Evolutionary conservation across 2,113 vertebrate genomes (phyloP).

Genomic region (Mungos mungo): DNA sequence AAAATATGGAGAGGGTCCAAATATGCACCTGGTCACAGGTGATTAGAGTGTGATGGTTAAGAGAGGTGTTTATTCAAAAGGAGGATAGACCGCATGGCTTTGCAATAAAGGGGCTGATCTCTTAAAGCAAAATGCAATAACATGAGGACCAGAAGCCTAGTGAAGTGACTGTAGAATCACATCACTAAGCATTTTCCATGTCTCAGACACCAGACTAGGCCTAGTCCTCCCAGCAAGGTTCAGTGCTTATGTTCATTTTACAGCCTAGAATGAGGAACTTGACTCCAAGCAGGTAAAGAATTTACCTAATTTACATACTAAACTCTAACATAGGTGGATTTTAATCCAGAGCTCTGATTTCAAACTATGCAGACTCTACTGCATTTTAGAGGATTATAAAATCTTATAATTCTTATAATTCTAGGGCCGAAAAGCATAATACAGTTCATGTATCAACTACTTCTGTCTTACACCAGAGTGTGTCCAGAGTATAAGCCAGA

Average conservation of each 20-base stretch:
- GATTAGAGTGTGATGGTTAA: background rate
- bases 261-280: background rate
- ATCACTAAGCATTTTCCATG: background rate
- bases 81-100: background rate
- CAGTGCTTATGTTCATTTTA: background rate
- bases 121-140: background rate
- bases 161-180: background rate
- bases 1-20: conserved; percentile 12
- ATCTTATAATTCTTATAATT: background rate
- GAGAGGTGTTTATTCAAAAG: background rate
- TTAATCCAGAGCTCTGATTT: background rate
- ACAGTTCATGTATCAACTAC: background rate
- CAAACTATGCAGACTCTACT: background rate
- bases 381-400: background rate
- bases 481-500: background rate
- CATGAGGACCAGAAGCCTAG: accelerated
- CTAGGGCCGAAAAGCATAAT: background rate
- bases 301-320: background rate
- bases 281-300: background rate
- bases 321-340: background rate
- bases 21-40: conserved; percentile 14
- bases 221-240: background rate
- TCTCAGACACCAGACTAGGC: background rate
- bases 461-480: background rate
- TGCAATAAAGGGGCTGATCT: background rate